phyloP scores from a whole-genome alignment of 1,140 invertebrate genomes.

The Atta cephalotes region DNA sequence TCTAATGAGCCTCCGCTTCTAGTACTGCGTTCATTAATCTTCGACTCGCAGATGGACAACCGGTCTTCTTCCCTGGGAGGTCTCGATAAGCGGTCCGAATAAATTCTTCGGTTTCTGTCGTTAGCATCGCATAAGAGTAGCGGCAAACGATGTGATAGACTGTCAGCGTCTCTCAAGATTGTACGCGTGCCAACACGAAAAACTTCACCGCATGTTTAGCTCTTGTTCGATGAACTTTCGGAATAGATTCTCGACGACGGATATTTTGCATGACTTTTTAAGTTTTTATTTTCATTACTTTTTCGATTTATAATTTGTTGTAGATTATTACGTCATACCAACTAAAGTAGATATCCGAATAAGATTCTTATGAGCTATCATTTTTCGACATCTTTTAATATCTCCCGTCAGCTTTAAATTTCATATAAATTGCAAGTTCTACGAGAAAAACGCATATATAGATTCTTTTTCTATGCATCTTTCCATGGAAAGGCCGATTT shows the following conservation, averaged over 20 bases:
- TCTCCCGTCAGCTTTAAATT: neutral
- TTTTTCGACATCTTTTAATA: neutral
- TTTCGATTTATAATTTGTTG: constrained; percentile 4
- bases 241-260: constrained; percentile 1
- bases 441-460: neutral
- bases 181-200: constrained; percentile 49
- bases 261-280: neutral
- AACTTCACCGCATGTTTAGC: constrained; percentile 21
- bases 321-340: neutral
- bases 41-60: constrained; percentile 64
- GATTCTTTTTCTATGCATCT: neutral
- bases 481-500: neutral
- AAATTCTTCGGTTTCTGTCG: constrained; percentile 57
- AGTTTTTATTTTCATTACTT: neutral
- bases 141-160: neutral
- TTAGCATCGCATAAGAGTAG: constrained; percentile 35
- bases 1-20: constrained; percentile 72
- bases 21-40: constrained; percentile 72
- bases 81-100: constrained; percentile 68
- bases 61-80: constrained; percentile 63
- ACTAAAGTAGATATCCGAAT: neutral
- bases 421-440: neutral
- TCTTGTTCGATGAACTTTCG: constrained; percentile 16
- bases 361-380: neutral
- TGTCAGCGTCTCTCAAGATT: constrained; percentile 24